These are phyloP conservation scores for Rotaria socialis DNA, from an alignment of 2,888 invertebrate genomes.

Conservation along the genomic window DNA sequence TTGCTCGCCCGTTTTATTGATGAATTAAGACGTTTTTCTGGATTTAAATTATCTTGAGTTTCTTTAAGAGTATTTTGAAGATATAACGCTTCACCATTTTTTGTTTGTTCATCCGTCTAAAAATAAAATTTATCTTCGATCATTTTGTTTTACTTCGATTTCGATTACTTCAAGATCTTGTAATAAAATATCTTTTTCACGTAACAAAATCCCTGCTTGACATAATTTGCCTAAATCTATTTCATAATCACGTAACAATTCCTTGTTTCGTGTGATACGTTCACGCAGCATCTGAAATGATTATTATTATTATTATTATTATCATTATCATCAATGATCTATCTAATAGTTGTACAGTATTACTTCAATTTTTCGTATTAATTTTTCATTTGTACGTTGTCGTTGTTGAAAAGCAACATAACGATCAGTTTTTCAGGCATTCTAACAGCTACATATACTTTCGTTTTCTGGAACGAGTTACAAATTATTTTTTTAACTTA, in stretches of 20 bases:
- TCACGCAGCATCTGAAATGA: conserved; percentile 51
- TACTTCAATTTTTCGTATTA: conserved; percentile 22
- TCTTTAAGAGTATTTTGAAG: conserved; percentile 56
- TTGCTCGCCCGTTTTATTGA: conserved; percentile 58
- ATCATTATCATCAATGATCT: not conserved
- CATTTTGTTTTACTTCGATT: not conserved
- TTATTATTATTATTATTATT: not conserved
- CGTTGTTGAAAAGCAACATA: conserved; percentile 33
- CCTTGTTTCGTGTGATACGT: conserved; percentile 55
- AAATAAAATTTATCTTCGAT: conserved; percentile 3
- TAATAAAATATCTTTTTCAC: conserved; percentile 47
- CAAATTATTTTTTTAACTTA: too few species aligned
- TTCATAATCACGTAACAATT: conserved; percentile 58
- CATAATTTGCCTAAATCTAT: conserved; percentile 56
- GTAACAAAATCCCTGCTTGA: conserved; percentile 49
- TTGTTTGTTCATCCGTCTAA: conserved; percentile 53
- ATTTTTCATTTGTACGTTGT: not conserved
- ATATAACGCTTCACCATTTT: conserved; percentile 56
- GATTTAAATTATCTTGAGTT: conserved; percentile 54
- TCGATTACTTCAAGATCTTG: conserved; percentile 46
- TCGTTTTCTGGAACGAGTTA: too few species aligned
- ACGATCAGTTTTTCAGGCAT: not conserved
- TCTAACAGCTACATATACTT: too few species aligned
- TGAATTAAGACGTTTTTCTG: conserved; percentile 57
- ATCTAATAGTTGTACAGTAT: too few species aligned